Evolutionary conservation across 2,797 vertebrate genomes (phyloP).

Genomic region (Geotria australis): DNA sequence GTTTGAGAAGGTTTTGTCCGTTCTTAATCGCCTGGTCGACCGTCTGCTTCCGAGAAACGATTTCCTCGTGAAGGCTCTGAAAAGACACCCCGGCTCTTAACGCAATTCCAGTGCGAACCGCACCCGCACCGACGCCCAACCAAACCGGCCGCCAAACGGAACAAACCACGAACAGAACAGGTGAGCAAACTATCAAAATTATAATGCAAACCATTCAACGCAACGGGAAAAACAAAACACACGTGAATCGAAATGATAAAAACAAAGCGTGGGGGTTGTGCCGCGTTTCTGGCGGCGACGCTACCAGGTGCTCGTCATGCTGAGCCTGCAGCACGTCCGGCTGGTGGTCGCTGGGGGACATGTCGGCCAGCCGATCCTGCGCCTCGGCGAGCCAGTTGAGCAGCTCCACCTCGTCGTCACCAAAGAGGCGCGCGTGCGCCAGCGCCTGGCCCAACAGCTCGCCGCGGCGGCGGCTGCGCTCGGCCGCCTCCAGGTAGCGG

Average conservation of each 20-base stretch:
- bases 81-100: background rate
- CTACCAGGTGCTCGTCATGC: constrained; percentile 58
- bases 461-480: constrained; percentile 35
- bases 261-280: no score
- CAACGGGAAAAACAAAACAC: background rate
- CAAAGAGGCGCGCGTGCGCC: constrained; percentile 69
- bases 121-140: no score
- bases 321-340: constrained; percentile 48
- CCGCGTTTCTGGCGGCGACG: constrained; percentile 5
- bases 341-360: constrained; percentile 55
- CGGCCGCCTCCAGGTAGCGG: constrained; percentile 33
- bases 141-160: background rate
- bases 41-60: constrained; percentile 70
- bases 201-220: background rate
- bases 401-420: constrained; percentile 96
- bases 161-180: background rate
- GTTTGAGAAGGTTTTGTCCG: constrained; percentile 73
- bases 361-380: constrained; percentile 55
- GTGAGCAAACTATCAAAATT: background rate
- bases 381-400: constrained; percentile 97
- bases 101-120: background rate
- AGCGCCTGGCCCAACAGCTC: constrained; percentile 62
- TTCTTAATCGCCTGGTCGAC: constrained; percentile 95
- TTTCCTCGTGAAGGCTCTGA: constrained; percentile 76
- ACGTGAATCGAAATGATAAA: constrained; percentile 2